Conservation (phyloP, 2,888 invertebrate genomes). For the Odontocerum albicorne region DNA sequence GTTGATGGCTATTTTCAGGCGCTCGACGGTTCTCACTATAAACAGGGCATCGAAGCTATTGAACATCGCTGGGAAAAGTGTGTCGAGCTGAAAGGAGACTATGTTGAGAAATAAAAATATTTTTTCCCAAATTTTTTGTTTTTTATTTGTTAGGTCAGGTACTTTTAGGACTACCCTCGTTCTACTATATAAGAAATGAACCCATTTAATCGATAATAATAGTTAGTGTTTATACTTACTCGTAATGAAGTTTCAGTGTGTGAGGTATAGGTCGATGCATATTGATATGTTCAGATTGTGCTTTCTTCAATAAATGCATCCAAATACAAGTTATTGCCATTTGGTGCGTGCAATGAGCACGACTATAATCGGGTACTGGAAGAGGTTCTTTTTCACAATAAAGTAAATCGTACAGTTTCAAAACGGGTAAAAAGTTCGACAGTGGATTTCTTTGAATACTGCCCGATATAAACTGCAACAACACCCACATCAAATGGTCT, state of each 20-base stretch:
- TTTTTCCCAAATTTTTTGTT: too few species aligned
- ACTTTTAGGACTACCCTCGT: too few species aligned
- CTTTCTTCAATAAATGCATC: constrained; percentile 94
- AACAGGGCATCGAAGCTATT: too few species aligned
- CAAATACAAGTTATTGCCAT: constrained; percentile 96
- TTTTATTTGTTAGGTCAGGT: too few species aligned
- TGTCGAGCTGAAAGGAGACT: too few species aligned
- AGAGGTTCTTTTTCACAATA: constrained; percentile 92
- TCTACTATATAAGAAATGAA: too few species aligned
- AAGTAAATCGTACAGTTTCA: constrained; percentile 87
- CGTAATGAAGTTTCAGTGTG: constrained; percentile 80
- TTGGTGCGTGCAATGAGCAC: constrained; percentile 83
- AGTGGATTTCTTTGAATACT: constrained; percentile 92
- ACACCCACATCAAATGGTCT: constrained; percentile 98
- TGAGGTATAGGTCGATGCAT: constrained; percentile 77
- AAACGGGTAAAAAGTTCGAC: constrained; percentile 85
- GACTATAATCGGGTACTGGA: constrained; percentile 85
- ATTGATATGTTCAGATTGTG: constrained; percentile 81
- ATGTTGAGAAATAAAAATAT: too few species aligned
- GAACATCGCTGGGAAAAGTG: too few species aligned
- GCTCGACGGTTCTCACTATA: too few species aligned
- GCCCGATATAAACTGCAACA: constrained; percentile 95
- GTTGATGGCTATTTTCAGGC: too few species aligned
- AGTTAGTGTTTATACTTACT: constrained; percentile 69
- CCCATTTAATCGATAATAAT: too few species aligned